phyloP scores from a whole-genome alignment of 2,888 invertebrate genomes.

The Cryptus viduatorius region DNA sequence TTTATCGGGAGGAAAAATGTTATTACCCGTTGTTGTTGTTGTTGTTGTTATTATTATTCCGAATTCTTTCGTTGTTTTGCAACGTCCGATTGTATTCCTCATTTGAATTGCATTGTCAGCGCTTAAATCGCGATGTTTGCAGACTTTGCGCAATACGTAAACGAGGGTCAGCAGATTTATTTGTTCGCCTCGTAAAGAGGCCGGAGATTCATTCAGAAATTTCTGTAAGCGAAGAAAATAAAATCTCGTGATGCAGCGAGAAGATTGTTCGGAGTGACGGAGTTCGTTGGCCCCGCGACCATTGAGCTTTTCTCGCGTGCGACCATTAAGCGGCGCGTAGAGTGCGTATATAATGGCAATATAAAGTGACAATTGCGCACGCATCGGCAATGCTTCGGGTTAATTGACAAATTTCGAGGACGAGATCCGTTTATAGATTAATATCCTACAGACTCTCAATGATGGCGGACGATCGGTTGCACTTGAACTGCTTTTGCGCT shows the following conservation, averaged over 20 bases:
- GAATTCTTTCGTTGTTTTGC: background rate
- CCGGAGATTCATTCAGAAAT: slow-evolving; percentile 10
- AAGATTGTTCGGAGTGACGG: background rate
- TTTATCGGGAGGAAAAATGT: background rate
- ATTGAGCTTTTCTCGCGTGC: background rate
- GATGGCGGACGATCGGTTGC: too few species aligned
- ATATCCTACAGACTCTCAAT: too few species aligned
- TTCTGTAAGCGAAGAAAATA: slow-evolving; percentile 6
- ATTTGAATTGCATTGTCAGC: slow-evolving; percentile 15
- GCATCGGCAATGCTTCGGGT: too few species aligned
- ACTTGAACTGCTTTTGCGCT: too few species aligned
- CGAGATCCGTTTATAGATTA: too few species aligned
- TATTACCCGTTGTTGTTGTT: background rate
- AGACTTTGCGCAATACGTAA: background rate
- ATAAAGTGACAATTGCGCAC: background rate
- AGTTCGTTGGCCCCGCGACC: slow-evolving; percentile 27
- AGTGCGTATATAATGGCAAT: background rate
- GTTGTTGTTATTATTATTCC: slow-evolving; percentile 14
- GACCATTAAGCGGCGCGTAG: background rate
- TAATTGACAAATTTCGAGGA: too few species aligned
- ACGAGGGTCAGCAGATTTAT: background rate
- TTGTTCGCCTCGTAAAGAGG: background rate
- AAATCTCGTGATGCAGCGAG: background rate
- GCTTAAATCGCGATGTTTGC: background rate
- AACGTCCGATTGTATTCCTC: background rate